These are phyloP conservation scores for Pseudanteris insignis DNA, from an alignment of 2,888 invertebrate species.

Conservation along the genomic window DNA sequence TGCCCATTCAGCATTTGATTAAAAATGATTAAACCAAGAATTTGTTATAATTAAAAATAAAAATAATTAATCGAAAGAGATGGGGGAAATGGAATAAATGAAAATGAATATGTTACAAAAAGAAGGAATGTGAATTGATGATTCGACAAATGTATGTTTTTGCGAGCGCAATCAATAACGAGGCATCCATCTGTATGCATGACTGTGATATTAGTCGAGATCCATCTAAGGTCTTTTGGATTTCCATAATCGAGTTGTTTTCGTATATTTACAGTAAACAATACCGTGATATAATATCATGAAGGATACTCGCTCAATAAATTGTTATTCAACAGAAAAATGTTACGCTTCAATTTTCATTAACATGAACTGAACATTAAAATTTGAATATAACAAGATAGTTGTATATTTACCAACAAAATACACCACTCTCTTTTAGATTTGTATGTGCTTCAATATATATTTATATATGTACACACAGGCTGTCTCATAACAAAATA, in stretches of 20 bases:
- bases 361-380: conserved; percentile 33
- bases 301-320: conserved; percentile 38
- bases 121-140: too few relatives aligned
- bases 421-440: conserved; percentile 14
- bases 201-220: conserved; percentile 20
- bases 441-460: conserved; percentile 11
- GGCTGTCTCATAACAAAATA: not conserved
- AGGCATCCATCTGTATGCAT: conserved; percentile 2
- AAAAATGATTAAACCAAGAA: too few relatives aligned
- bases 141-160: too few relatives aligned
- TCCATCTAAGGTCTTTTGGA: conserved; percentile 16
- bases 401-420: conserved; percentile 20
- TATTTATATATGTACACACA: conserved; percentile 17
- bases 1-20: too few relatives aligned
- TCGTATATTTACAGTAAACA: conserved; percentile 34
- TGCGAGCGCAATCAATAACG: not conserved
- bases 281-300: conserved; percentile 15
- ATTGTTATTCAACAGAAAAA: conserved; percentile 21
- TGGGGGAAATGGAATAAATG: too few relatives aligned
- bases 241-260: conserved; percentile 25
- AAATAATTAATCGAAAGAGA: too few relatives aligned
- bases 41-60: too few relatives aligned
- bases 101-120: too few relatives aligned
- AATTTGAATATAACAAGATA: conserved; percentile 24
- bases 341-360: conserved; percentile 37